A percentile compares a stretch with the other conserved stretches of the same genome.
phyloP scores from a whole-genome alignment of 2,888 invertebrate genomes.

The Boloria selene region DNA sequence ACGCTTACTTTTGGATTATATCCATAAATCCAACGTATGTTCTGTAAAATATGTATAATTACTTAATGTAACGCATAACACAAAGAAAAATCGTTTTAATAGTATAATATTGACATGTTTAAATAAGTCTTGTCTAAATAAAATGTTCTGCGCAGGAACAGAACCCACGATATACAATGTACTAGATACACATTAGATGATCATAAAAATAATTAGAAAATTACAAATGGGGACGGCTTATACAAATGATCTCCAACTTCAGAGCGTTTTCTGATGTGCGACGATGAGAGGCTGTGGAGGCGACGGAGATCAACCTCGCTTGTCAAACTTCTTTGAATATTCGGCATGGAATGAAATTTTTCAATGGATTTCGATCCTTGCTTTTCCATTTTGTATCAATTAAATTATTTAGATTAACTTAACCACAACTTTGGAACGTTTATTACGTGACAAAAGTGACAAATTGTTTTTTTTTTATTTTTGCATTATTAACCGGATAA shows the following conservation, averaged over 20 bases:
- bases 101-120: too few relatives aligned
- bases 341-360: slow-evolving; percentile 46
- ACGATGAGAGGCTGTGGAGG: slow-evolving; percentile 59
- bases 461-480: background rate
- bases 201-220: slow-evolving; percentile 32
- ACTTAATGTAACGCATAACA: too few relatives aligned
- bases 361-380: slow-evolving; percentile 28
- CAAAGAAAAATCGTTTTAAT: too few relatives aligned
- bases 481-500: too few relatives aligned
- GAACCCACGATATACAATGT: too few relatives aligned
- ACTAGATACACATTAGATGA: background rate
- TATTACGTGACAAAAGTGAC: slow-evolving; percentile 1
- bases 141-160: too few relatives aligned
- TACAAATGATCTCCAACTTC: slow-evolving; percentile 54
- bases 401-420: background rate
- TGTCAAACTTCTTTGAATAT: slow-evolving; percentile 40
- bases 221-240: slow-evolving; percentile 68
- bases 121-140: too few relatives aligned
- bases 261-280: slow-evolving; percentile 52
- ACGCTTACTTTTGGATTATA: slow-evolving; percentile 82
- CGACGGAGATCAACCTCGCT: slow-evolving; percentile 46
- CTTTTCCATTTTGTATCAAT: slow-evolving; percentile 18
- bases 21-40: slow-evolving; percentile 85
- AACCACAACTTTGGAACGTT: background rate
- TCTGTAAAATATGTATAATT: slow-evolving; percentile 56